Evolutionary conservation across 2,888 invertebrate species (phyloP).

Genomic region (Malacosoma neustria): DNA sequence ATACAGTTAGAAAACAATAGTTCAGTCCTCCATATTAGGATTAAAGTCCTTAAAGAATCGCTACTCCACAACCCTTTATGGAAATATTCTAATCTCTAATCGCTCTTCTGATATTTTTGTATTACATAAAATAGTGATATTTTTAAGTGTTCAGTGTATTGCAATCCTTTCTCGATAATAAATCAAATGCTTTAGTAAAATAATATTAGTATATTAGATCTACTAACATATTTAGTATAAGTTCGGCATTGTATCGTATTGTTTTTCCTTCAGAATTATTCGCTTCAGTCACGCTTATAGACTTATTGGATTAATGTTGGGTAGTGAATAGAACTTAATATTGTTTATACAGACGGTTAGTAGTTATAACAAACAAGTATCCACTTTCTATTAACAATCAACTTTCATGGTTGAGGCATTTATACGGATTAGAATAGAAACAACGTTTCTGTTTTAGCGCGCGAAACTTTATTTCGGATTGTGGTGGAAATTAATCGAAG

Average conservation of each 20-base stretch:
- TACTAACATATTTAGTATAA: neutral
- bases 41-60: neutral
- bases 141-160: neutral
- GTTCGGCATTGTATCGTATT: neutral
- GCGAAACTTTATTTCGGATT: conserved; percentile 54
- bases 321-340: conserved; percentile 27
- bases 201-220: neutral
- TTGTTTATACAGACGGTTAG: conserved; percentile 27
- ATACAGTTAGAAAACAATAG: conserved; percentile 16
- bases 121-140: neutral
- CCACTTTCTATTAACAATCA: conserved; percentile 51
- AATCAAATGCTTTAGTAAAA: neutral
- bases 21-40: neutral
- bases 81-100: neutral
- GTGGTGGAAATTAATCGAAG: conserved; percentile 68
- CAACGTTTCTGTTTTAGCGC: conserved; percentile 58
- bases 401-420: conserved; percentile 41
- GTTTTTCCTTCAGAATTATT: conserved; percentile 23
- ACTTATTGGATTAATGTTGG: conserved; percentile 37
- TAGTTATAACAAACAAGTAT: conserved; percentile 36
- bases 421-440: conserved; percentile 48
- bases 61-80: neutral
- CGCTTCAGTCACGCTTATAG: conserved; percentile 33
- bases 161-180: neutral
- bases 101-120: neutral